Evolutionary conservation across 2,797 vertebrate genomes (phyloP).

Genomic region (Chaetodon trifasciatus): DNA sequence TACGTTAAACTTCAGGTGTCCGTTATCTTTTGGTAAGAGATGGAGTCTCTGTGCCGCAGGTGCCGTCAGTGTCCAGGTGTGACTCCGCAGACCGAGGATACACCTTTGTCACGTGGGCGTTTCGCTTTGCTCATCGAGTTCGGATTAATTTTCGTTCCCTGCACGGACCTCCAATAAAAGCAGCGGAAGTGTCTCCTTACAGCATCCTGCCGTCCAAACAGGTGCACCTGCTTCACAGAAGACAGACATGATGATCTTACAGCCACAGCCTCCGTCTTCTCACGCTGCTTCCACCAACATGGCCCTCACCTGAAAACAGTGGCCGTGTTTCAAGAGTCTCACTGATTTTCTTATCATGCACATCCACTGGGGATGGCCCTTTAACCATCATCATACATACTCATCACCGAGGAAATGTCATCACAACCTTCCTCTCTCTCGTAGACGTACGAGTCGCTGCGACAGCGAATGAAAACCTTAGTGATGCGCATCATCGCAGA

Average conservation of each 20-base stretch:
- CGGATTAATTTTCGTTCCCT: constrained; percentile 5
- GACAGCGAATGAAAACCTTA: constrained; percentile 6
- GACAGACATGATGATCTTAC: too few species aligned
- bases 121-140: constrained; percentile 15
- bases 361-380: neutral
- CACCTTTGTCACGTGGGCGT: neutral
- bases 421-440: neutral
- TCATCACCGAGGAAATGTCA: neutral
- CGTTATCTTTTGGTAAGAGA: neutral
- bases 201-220: constrained; percentile 10
- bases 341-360: too few species aligned
- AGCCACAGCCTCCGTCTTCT: too few species aligned
- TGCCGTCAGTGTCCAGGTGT: neutral
- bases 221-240: neutral
- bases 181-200: constrained; percentile 15
- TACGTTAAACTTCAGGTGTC: neutral
- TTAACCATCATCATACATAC: neutral
- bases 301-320: too few species aligned
- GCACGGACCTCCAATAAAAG: neutral
- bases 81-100: neutral
- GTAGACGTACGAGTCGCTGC: constrained; percentile 13
- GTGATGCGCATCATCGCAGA: constrained; percentile 24
- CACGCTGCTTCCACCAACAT: too few species aligned
- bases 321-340: too few species aligned
- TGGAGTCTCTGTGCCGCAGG: neutral